A percentile compares a stretch with the other conserved stretches of the same genome.
phyloP scores from a whole-genome alignment of 35 echinoderm and acorn worm genomes.

The Hemicentrotus pulcherrimus region DNA sequence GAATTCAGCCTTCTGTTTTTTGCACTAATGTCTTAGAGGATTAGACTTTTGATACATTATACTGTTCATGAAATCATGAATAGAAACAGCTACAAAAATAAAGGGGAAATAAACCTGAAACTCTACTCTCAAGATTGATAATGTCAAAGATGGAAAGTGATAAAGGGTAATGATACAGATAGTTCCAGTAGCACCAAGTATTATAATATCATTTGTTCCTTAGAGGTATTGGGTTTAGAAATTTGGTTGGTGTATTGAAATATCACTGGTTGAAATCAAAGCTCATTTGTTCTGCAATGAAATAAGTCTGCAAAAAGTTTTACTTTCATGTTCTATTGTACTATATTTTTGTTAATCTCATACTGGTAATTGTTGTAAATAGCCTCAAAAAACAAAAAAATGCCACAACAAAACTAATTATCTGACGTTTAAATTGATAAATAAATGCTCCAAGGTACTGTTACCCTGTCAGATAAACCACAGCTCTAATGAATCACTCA shows the following conservation, averaged over 20 bases:
- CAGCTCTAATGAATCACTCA: not conserved
- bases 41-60: not conserved
- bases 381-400: too few species aligned
- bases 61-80: not conserved
- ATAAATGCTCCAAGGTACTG: not conserved
- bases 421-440: not conserved
- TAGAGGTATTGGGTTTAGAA: not conserved
- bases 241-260: not conserved
- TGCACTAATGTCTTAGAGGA: too few species aligned
- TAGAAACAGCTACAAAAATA: not conserved
- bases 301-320: not conserved
- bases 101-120: not conserved
- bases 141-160: not conserved
- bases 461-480: not conserved
- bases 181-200: not conserved
- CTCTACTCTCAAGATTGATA: not conserved
- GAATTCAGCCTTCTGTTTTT: too few species aligned
- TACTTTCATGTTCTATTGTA: too few species aligned
- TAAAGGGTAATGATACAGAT: not conserved
- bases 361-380: too few species aligned
- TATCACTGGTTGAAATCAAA: not conserved
- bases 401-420: not conserved
- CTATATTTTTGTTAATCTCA: too few species aligned
- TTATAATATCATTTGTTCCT: not conserved
- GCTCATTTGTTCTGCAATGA: not conserved